A percentile compares a stretch with the other conserved stretches of the same genome.
Conservation (phyloP, 2,888 invertebrate genomes). For the Platycnemis pennipes region DNA sequence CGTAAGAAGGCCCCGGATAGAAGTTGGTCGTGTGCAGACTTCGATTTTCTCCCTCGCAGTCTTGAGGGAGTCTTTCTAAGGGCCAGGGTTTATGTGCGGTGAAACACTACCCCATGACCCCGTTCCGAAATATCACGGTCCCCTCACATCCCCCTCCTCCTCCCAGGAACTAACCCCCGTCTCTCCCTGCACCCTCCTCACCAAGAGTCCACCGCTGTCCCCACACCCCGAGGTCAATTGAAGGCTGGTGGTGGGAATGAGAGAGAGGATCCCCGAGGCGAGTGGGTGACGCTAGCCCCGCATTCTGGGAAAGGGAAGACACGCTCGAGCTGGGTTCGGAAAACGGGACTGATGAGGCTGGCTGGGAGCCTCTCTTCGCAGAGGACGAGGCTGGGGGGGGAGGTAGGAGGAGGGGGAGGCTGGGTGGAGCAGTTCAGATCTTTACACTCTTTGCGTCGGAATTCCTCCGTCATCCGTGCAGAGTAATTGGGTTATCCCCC, state of each 20-base stretch:
- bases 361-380: too few relatives aligned
- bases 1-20: not conserved
- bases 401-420: not conserved
- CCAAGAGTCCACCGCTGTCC: not conserved
- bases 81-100: not conserved
- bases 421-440: not conserved
- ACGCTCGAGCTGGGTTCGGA: too few relatives aligned
- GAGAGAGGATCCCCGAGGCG: not conserved
- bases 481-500: not conserved
- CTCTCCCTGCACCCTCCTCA: not conserved
- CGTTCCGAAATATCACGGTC: not conserved
- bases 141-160: not conserved
- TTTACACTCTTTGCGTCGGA: not conserved
- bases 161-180: not conserved
- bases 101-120: not conserved
- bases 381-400: not conserved
- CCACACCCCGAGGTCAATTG: not conserved
- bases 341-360: too few relatives aligned
- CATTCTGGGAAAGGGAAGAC: not conserved
- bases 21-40: too few relatives aligned
- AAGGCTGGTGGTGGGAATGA: not conserved
- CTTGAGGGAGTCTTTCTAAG: too few relatives aligned
- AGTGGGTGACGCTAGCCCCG: not conserved
- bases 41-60: too few relatives aligned
- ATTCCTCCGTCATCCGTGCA: not conserved